A percentile compares a stretch with the other conserved stretches of the same genome.
phyloP scores from a whole-genome alignment of 2,797 vertebrate species.

The Acanthis flammea region DNA sequence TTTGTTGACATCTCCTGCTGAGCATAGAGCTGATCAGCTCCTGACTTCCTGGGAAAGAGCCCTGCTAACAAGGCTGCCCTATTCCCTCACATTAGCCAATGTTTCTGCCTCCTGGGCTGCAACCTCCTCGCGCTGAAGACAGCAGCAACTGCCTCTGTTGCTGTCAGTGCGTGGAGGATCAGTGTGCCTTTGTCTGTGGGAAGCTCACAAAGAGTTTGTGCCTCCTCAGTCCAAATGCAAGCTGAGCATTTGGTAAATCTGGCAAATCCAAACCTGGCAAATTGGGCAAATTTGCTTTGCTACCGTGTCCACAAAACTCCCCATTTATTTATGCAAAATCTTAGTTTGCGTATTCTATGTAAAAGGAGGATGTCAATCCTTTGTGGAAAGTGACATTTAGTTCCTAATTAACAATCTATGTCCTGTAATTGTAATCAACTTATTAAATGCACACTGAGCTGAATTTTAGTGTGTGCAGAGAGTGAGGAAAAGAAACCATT shows the following conservation, averaged over 20 bases:
- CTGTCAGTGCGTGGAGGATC: not conserved
- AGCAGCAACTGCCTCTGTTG: not conserved
- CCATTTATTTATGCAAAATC: not conserved
- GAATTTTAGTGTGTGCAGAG: not conserved
- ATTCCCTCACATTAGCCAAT: not conserved
- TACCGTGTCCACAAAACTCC: not conserved
- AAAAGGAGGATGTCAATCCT: not conserved
- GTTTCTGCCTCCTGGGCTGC: not conserved
- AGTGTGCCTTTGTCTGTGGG: not conserved
- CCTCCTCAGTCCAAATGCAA: not conserved
- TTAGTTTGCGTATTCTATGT: not conserved
- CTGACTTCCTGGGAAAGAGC: slow-evolving; percentile 52
- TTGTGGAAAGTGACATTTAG: not conserved
- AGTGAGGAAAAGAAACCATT: not conserved
- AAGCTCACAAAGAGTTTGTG: not conserved
- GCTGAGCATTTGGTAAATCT: not conserved
- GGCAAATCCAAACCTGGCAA: not conserved
- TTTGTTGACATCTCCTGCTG: slow-evolving; percentile 59
- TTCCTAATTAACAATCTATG: not conserved
- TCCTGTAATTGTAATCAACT: not conserved
- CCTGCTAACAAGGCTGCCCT: not conserved
- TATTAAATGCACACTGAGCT: not conserved
- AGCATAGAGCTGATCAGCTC: not conserved
- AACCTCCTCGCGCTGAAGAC: rapidly evolving
- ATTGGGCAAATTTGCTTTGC: not conserved